A percentile compares a stretch with the other conserved stretches of the same genome.
Evolutionary conservation across 2,113 vertebrate species (phyloP).

Genomic region (Oreochromis spilurus): DNA sequence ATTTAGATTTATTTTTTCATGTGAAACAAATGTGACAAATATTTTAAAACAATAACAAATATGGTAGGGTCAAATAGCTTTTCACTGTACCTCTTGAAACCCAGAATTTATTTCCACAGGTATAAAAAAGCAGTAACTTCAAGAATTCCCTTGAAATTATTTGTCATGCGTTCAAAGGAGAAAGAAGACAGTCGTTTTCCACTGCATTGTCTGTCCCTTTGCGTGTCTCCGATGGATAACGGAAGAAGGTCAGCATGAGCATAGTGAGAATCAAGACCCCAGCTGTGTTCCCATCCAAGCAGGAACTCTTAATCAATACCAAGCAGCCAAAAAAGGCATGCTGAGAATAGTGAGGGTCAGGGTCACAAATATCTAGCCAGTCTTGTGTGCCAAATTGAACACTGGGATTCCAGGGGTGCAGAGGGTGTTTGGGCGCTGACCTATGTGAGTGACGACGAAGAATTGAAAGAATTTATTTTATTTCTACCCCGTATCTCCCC

Average conservation of each 20-base stretch:
- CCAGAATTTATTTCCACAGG: background rate
- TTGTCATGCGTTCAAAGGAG: background rate
- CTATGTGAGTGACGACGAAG: background rate
- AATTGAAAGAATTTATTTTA: slow-evolving; percentile 1
- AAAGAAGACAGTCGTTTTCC: background rate
- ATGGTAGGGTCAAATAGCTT: background rate
- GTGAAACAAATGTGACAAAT: too few species aligned
- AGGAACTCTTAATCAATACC: slow-evolving; percentile 46
- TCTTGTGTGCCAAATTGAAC: slow-evolving; percentile 38
- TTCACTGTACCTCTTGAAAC: background rate
- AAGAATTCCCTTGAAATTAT: background rate
- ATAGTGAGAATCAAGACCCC: slow-evolving; percentile 35
- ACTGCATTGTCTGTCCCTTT: background rate
- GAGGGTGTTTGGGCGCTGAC: background rate
- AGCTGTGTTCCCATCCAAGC: slow-evolving; percentile 44
- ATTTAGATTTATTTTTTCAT: too few species aligned
- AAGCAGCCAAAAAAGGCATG: slow-evolving; percentile 11
- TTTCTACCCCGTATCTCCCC: background rate
- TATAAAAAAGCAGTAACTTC: background rate
- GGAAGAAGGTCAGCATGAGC: slow-evolving; percentile 15
- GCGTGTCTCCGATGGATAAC: background rate
- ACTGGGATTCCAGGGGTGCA: background rate
- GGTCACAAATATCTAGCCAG: slow-evolving; percentile 37
- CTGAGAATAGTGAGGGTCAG: slow-evolving; percentile 4
- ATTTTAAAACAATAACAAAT: background rate